Base-by-base conservation (phyloP, 2,888 invertebrate species). In the Drosophila anomalata region DNA sequence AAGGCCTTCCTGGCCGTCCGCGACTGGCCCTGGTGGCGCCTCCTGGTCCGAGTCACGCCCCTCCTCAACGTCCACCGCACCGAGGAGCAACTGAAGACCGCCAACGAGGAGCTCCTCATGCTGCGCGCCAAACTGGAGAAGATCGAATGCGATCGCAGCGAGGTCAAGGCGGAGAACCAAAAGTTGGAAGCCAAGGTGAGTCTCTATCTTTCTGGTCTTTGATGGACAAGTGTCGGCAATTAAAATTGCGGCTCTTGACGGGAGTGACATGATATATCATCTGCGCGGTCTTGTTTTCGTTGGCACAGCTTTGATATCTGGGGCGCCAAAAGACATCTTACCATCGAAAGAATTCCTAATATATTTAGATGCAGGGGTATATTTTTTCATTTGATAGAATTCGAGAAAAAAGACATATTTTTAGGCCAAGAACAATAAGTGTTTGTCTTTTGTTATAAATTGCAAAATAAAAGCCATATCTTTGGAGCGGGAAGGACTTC, bases 11-110 rank as follows among this genome's bases (percentile, higher is more conserved):
- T 98, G 92, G 94, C 96, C 68, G 97, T 98, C 14, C 94, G 97
- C 44, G 97, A 97, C 92, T 99, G 99, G 99, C 96, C 97, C 9
- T 99, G 99, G 99, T 99, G 99, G 99, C 93, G 97, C 75, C 94
- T 99, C 75, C 94, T 98, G 91, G 96, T 98, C 67, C 95, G 97
- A 80, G 97, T 99, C 52, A 95, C 97, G 56, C 98, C 98, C 24
- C 93, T 99, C 76, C 93, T 99, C 68, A 97, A 98, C 89, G 98
- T 98, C 8, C 97, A 98, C 91, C 94, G 98, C 72, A 98, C 98
- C 22, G 98, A 98, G 91, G 97, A 98, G 91, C 96, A 98, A 90
- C 94, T 98, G 68, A 95, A 96, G 80, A 88, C 88, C 75, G 94
- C 95, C 66, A 96, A 96, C 96, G 97, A 97, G 89, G 98, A 98